Evolutionary conservation across 1,140 invertebrate genomes (phyloP).

Genomic region (Dendroctonus ponderosae): DNA sequence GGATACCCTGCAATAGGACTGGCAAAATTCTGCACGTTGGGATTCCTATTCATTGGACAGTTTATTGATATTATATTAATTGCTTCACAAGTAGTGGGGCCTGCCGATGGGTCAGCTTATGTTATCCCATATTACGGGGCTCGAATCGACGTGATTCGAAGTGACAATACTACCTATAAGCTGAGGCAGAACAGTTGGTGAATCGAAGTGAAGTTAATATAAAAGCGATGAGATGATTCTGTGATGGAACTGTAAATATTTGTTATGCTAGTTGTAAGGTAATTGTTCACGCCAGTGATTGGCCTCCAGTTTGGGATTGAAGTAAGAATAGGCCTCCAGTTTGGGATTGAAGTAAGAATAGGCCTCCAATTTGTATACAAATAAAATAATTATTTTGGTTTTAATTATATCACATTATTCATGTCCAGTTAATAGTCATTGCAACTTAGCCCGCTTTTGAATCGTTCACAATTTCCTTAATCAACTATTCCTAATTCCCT

Average conservation of each 20-base stretch:
- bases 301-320: too few relatives aligned
- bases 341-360: too few relatives aligned
- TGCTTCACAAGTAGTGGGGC: conserved; percentile 85
- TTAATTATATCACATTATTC: too few relatives aligned
- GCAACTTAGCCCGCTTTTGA: too few relatives aligned
- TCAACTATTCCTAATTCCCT: conserved; percentile 66
- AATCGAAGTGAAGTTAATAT: neutral
- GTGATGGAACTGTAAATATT: conserved; percentile 2
- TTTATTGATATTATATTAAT: conserved; percentile 94
- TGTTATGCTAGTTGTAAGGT: neutral
- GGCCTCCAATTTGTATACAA: too few relatives aligned
- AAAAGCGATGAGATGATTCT: neutral
- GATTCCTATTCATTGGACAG: conserved; percentile 96
- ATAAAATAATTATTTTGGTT: too few relatives aligned
- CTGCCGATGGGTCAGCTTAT: conserved; percentile 95
- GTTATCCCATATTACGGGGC: conserved; percentile 93
- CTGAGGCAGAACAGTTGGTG: conserved; percentile 80
- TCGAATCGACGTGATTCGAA: conserved; percentile 73
- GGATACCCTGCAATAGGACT: conserved; percentile 94
- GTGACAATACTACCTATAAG: conserved; percentile 83
- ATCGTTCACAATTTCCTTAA: conserved; percentile 45
- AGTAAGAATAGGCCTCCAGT: too few relatives aligned
- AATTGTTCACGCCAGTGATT: too few relatives aligned
- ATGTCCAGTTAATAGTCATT: too few relatives aligned
- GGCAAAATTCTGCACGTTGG: conserved; percentile 91